Evolutionary conservation across 2,888 invertebrate genomes (phyloP), one percentile per base, ranked within the genome.

Genomic region (Brenthis hecate): DNA sequence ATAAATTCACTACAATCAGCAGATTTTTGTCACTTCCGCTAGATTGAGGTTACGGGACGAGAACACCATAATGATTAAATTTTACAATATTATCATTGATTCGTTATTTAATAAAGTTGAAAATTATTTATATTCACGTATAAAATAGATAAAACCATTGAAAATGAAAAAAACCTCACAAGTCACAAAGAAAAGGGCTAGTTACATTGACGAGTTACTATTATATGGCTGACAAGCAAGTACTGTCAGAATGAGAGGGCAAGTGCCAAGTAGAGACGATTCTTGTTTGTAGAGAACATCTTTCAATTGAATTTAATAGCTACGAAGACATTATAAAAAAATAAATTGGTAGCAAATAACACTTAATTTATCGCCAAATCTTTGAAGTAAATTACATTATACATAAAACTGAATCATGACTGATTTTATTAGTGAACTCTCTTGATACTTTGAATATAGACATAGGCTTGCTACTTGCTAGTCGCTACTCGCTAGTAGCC

Each of bases 151-250:
- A 14, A 2, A 16, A 16, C 28, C 28, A 60, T 36, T 62, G 16
- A 14, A 36, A 50, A 47, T 81, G 80, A 81, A 78, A 77, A 11
- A 43, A 28, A 43, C 73, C 83, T 88, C 78, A 81, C 85, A 85
- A 85, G 88, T 88, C 91, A 92, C 92, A 92, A 92, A 92, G 92
- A 88, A 92, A 91, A 88, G 82, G 85, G 84, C 81, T 75, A 73
- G 68, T 66, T 63, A 53, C 68, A 48, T 66, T 68, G 72, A 70
- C 63, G 63, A 62, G 62, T 71, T 66, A 65, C 19, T n/a, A 53
- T n/a, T 53, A 16, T 8, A 53, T 50, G 50, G 50, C 73, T 75
- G 73, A 73, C 73, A 72, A 69, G 65, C 69, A 62, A 60, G 65
- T 62, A 65, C 70, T 65, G 55, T 47, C 69, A 72, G 70, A 68